Base-by-base conservation (phyloP, 2,113 vertebrate species). In the Anarrhichthys ocellatus region DNA sequence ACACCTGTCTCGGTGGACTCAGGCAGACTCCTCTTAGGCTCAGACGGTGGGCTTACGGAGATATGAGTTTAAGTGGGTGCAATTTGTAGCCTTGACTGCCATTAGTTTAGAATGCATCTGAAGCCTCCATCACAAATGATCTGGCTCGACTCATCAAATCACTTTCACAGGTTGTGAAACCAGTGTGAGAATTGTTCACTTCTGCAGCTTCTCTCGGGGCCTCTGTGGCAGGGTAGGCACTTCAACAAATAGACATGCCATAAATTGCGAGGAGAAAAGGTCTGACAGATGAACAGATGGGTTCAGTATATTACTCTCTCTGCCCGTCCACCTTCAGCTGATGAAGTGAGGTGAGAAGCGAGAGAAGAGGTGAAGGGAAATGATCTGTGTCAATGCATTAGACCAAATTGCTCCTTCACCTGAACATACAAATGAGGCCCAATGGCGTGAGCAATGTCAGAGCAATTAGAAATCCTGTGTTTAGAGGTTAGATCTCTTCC, bases 211-310 rank as follows among this genome's bases (percentile, higher is more conserved):
- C 81, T 80, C 81, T 59, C 50, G 0, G 78, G 74, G 78, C 78
- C 84, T 88, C 82, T 14, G 78, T 85, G 84, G 90, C 86, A 91
- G 90, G 82, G 80, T 82, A 85, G 90, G 88, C 82, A 86, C 93
- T 90, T 93, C 91, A 87, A 91, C 88, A 87, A 87, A 91, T 86
- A 92, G 92, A 92, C 87, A 80, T 76, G 80, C 88, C 84, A 92
- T 93, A 92, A 93, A 94, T 93, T 92, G 86, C 87, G 70, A 81
- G 65, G 81, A 91, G 88, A 91, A 94, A 93, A 93, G 91, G 90
- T 91, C 92, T 93, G 93, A 93, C 93, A 94, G 93, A 89, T 88
- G 90, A 94, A 92, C 92, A 94, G 93, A 94, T 94, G 92, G 92
- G 89, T 92, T 92, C 87, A 86, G 84, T 91, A 91, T 93, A 94